Percentiles rank a stretch among this genome's conserved stretches.
phyloP scores from a whole-genome alignment of 2,113 vertebrate species.

The Oplegnathus fasciatus region DNA sequence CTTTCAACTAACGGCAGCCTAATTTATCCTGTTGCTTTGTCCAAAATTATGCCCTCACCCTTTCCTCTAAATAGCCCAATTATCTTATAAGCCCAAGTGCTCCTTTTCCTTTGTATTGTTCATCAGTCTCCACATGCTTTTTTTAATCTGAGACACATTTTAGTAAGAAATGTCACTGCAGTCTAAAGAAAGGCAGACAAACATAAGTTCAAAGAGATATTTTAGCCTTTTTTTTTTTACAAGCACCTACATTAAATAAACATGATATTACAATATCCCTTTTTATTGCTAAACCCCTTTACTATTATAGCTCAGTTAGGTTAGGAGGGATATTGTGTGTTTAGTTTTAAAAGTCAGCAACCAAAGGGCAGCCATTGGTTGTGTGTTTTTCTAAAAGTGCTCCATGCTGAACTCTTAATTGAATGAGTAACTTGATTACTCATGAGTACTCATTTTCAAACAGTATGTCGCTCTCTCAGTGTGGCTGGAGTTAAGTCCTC shows the following conservation, averaged over 20 bases:
- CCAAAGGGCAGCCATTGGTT: not conserved
- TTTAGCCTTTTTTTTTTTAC: not conserved
- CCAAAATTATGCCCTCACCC: not conserved
- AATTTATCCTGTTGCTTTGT: not conserved
- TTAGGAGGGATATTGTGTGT: not conserved
- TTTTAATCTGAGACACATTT: not conserved
- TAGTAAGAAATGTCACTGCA: not conserved
- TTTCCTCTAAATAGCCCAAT: not conserved
- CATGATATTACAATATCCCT: not conserved
- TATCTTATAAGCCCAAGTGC: not conserved
- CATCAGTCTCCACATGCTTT: not conserved
- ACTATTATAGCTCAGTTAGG: not conserved
- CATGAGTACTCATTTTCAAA: constrained; percentile 28
- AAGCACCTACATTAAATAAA: not conserved
- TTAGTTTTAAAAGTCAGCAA: not conserved
- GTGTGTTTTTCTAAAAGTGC: not conserved
- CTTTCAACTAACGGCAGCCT: not conserved
- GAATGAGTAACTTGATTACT: constrained; percentile 28
- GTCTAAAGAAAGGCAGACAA: not conserved
- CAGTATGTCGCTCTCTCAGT: not conserved
- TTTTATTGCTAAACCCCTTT: not conserved
- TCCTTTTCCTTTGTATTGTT: not conserved
- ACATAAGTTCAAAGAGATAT: not conserved
- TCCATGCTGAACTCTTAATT: not conserved
- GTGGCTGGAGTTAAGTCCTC: constrained; percentile 12